Evolutionary conservation across 2,113 vertebrate genomes (phyloP).

Genomic region (Microcebus jonahi): DNA sequence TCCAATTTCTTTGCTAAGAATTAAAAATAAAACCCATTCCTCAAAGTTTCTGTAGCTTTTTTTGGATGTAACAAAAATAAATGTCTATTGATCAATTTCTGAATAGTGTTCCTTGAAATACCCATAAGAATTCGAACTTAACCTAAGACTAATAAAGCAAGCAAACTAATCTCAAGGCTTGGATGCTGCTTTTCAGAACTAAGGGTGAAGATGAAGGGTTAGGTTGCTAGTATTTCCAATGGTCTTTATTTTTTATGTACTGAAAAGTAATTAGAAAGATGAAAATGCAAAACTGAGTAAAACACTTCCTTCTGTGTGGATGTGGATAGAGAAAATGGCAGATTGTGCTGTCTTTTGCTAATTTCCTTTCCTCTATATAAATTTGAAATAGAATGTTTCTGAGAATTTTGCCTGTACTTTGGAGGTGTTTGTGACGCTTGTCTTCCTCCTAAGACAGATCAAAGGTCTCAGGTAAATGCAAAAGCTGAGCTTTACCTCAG

Average conservation of each 20-base stretch:
- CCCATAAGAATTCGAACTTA: background rate
- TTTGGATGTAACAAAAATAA: slow-evolving; percentile 2
- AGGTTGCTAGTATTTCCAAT: background rate
- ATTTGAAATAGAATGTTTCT: background rate
- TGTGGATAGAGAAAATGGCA: background rate
- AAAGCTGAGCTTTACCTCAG: background rate
- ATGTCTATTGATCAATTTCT: background rate
- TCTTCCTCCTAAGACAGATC: background rate
- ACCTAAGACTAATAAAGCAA: background rate
- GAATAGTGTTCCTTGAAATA: background rate
- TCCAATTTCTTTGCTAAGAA: background rate
- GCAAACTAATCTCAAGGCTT: background rate
- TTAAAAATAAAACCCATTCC: slow-evolving; percentile 1
- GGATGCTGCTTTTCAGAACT: background rate
- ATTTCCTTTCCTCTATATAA: background rate
- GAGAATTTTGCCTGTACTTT: background rate
- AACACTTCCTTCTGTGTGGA: background rate
- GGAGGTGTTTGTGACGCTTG: fast-evolving
- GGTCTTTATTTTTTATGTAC: background rate
- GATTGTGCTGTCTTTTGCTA: background rate
- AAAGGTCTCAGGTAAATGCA: background rate
- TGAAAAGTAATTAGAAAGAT: background rate
- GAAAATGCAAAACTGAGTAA: background rate
- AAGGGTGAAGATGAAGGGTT: background rate
- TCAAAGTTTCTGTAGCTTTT: background rate